phyloP scores from a whole-genome alignment of 2,797 vertebrate genomes.

The Lacerta viridis region DNA sequence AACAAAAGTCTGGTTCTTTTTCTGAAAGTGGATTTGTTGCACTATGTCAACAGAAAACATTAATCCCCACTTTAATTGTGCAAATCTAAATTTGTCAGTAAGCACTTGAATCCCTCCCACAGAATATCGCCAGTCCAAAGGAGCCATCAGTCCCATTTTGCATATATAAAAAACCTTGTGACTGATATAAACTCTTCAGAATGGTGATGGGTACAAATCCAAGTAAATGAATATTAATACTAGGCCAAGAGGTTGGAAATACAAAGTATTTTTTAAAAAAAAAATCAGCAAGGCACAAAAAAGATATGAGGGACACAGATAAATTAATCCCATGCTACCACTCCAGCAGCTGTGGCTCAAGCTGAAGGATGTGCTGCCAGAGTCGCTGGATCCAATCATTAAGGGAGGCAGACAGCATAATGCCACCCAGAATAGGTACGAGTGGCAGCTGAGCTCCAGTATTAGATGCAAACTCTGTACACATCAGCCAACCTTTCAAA shows the following conservation, averaged over 20 bases:
- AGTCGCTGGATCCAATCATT: too few species aligned
- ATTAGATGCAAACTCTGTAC: background rate
- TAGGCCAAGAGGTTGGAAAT: background rate
- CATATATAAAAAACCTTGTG: too few species aligned
- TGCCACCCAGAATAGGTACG: background rate
- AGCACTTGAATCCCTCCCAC: too few species aligned
- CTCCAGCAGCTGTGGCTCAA: background rate
- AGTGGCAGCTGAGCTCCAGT: background rate
- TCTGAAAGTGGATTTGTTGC: too few species aligned
- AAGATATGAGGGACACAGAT: background rate
- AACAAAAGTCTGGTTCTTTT: too few species aligned
- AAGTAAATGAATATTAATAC: background rate
- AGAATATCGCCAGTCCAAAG: too few species aligned
- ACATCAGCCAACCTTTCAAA: too few species aligned
- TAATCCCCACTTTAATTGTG: too few species aligned
- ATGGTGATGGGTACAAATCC: background rate
- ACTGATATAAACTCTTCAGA: background rate
- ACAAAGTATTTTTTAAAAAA: background rate
- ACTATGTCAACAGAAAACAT: too few species aligned
- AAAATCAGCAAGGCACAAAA: background rate
- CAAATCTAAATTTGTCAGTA: too few species aligned
- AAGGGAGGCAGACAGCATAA: background rate
- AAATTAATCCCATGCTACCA: background rate
- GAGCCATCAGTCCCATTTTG: background rate
- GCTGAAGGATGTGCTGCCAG: background rate